phyloP scores from a whole-genome alignment of 2,797 vertebrate species.

The Urosaurus nigricauda region DNA sequence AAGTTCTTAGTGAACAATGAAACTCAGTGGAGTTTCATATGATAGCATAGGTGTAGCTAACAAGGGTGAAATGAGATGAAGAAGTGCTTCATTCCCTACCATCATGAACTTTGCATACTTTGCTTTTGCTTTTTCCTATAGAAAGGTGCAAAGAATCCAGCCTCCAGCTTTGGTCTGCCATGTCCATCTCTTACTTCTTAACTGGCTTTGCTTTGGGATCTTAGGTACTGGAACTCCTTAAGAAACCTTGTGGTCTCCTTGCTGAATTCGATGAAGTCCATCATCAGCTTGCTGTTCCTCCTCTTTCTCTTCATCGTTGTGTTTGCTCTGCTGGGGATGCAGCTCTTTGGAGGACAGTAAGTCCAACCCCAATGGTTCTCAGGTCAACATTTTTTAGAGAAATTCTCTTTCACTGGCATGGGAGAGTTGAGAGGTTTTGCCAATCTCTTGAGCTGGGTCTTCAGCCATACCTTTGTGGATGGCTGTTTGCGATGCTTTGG shows the following conservation, averaged over 20 bases:
- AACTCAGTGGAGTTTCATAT: too few relatives aligned
- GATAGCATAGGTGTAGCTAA: too few relatives aligned
- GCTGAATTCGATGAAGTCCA: constrained; percentile 98
- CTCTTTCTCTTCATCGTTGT: constrained; percentile 98
- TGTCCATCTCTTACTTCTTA: not conserved
- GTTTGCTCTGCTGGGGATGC: constrained; percentile 96
- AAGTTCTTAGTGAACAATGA: too few relatives aligned
- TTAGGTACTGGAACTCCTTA: constrained; percentile 96
- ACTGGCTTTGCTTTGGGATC: not conserved
- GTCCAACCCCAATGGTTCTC: constrained; percentile 55
- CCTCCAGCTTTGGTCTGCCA: not conserved
- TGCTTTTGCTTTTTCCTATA: not conserved
- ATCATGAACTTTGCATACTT: not conserved
- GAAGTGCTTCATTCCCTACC: too few relatives aligned
- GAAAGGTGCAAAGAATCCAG: too few relatives aligned
- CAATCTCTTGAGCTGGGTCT: not conserved
- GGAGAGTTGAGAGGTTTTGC: not conserved
- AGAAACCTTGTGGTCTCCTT: constrained; percentile 95
- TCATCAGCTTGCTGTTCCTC: constrained; percentile 95
- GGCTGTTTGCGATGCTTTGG: not conserved
- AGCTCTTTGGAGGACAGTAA: constrained; percentile 97
- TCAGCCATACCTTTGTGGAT: not conserved
- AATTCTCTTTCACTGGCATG: not conserved
- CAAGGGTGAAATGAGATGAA: too few relatives aligned
- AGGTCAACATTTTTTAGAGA: not conserved